Evolutionary conservation across 2,113 vertebrate genomes (phyloP).

Genomic region (Elephantulus edwardii): DNA sequence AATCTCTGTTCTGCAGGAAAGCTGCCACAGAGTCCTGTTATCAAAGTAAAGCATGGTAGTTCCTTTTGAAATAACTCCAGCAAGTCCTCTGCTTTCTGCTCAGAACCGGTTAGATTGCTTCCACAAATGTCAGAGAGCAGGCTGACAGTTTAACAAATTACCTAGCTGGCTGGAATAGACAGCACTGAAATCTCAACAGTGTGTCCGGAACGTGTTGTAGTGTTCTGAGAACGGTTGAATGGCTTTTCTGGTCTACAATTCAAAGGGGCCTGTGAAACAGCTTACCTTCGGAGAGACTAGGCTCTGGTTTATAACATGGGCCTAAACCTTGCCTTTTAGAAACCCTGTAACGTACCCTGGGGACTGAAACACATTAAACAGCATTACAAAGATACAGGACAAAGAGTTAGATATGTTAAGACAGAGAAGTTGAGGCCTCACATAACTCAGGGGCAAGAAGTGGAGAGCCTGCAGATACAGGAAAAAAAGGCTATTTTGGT

Average conservation of each 20-base stretch:
- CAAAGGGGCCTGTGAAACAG: neutral
- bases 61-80: neutral
- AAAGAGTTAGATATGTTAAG: neutral
- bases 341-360: neutral
- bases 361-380: neutral
- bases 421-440: neutral
- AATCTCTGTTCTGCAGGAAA: slow-evolving; percentile 25
- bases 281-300: neutral
- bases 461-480: neutral
- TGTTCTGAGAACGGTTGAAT: slow-evolving; percentile 3
- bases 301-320: neutral
- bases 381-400: neutral
- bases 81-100: neutral
- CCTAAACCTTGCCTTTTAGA: neutral
- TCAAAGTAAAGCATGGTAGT: neutral
- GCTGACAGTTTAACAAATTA: neutral
- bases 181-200: neutral
- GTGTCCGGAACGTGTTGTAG: neutral
- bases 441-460: neutral
- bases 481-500: neutral
- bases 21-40: neutral
- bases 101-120: slow-evolving; percentile 42
- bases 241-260: neutral
- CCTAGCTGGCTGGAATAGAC: neutral
- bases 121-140: slow-evolving; percentile 18